Conservation (phyloP, 2,888 invertebrate species). For the Prenolepis imparis region DNA sequence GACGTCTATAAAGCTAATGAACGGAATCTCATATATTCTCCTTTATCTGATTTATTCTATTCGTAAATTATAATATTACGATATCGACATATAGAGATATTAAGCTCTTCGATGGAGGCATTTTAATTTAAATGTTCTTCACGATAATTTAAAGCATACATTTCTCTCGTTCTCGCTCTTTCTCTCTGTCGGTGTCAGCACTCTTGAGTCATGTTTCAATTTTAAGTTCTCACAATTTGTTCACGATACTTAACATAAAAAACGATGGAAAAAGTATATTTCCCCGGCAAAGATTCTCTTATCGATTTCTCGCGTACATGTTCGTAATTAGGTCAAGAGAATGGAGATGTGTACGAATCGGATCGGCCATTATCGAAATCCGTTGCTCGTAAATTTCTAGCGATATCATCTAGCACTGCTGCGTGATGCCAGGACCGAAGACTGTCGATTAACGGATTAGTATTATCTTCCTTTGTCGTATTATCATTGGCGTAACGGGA, state of each 20-base stretch:
- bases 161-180: not conserved
- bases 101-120: not conserved
- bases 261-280: not conserved
- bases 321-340: slow-evolving; percentile 50
- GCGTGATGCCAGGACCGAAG: slow-evolving; percentile 17
- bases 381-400: slow-evolving; percentile 46
- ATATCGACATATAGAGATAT: slow-evolving; percentile 39
- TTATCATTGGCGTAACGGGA: slow-evolving; percentile 27
- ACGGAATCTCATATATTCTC: not conserved
- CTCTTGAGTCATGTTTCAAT: not conserved
- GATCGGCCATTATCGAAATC: slow-evolving; percentile 51
- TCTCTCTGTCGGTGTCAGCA: slow-evolving; percentile 17
- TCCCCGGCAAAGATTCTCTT: slow-evolving; percentile 3
- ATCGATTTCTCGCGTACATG: slow-evolving; percentile 30
- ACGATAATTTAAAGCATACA: slow-evolving; percentile 31
- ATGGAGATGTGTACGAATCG: slow-evolving; percentile 40
- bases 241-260: slow-evolving; percentile 20
- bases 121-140: slow-evolving; percentile 30
- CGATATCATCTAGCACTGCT: slow-evolving; percentile 43
- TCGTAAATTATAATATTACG: slow-evolving; percentile 35
- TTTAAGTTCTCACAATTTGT: slow-evolving; percentile 15
- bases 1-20: slow-evolving; percentile 1
- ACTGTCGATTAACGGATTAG: slow-evolving; percentile 47
- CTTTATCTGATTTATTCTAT: not conserved
- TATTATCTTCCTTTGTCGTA: slow-evolving; percentile 40